phyloP scores from a whole-genome alignment of 2,888 invertebrate genomes.

The Catocala fraxini region DNA sequence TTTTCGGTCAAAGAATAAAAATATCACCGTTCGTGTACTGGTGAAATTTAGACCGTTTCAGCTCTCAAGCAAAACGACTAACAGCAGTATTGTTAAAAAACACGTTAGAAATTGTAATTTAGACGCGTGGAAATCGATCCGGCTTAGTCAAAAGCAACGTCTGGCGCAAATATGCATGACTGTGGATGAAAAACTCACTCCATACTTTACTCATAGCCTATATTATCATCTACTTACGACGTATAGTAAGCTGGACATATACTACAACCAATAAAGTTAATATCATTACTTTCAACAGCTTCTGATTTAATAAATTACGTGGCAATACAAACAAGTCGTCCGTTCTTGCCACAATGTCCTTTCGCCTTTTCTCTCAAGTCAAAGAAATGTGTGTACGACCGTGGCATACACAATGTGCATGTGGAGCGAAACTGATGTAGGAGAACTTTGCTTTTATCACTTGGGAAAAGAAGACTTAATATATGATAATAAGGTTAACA shows the following conservation, averaged over 20 bases:
- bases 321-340: slow-evolving; percentile 54
- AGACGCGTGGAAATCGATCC: slow-evolving; percentile 13
- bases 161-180: slow-evolving; percentile 2
- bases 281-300: slow-evolving; percentile 19
- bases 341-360: slow-evolving; percentile 69
- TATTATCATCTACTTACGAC: background rate
- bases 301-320: slow-evolving; percentile 49
- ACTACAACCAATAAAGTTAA: background rate
- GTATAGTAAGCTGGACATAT: background rate
- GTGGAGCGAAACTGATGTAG: slow-evolving; percentile 59
- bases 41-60: background rate
- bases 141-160: background rate
- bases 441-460: slow-evolving; percentile 35
- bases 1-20: no score
- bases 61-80: background rate
- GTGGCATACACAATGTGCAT: slow-evolving; percentile 77
- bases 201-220: background rate
- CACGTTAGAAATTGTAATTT: slow-evolving; percentile 11
- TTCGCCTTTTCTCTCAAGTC: slow-evolving; percentile 80
- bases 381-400: slow-evolving; percentile 82
- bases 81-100: background rate
- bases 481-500: slow-evolving; percentile 9
- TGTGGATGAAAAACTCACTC: background rate
- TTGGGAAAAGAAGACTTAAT: slow-evolving; percentile 41
- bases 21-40: background rate